Percentiles rank a stretch among this genome's conserved stretches.
Evolutionary conservation across 2,888 invertebrate species (phyloP).

Genomic region (Oegoconia quadripuncta): DNA sequence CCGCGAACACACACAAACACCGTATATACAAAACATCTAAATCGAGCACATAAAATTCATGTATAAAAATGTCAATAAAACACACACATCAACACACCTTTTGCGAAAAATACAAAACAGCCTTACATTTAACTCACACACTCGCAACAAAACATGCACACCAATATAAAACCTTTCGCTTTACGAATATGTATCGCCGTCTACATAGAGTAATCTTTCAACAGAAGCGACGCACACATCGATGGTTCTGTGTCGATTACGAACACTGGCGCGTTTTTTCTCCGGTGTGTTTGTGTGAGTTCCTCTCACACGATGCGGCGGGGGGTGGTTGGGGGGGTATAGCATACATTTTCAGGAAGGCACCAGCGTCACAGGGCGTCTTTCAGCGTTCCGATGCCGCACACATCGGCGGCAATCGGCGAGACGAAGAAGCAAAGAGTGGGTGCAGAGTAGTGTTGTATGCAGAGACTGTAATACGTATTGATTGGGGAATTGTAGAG

Average conservation of each 20-base stretch:
- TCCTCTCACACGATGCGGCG: constrained; percentile 25
- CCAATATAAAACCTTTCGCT: constrained; percentile 43
- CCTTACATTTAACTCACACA: constrained; percentile 26
- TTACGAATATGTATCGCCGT: constrained; percentile 53
- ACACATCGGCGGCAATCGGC: constrained; percentile 75
- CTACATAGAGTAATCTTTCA: constrained; percentile 68
- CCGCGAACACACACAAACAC: constrained; percentile 52
- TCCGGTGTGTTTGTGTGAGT: constrained; percentile 41
- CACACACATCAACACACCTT: constrained; percentile 37
- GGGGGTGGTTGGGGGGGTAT: constrained; percentile 35
- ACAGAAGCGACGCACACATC: constrained; percentile 38
- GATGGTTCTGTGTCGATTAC: constrained; percentile 36
- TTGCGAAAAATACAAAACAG: constrained; percentile 38
- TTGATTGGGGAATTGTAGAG: too few relatives aligned
- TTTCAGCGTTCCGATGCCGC: constrained; percentile 75
- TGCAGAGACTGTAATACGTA: constrained; percentile 16
- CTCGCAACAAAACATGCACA: constrained; percentile 32
- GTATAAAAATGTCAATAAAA: constrained; percentile 77
- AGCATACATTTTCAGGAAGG: constrained; percentile 76
- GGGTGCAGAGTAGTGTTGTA: constrained; percentile 36
- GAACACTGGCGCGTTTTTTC: constrained; percentile 57
- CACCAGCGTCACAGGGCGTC: constrained; percentile 72
- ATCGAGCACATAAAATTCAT: constrained; percentile 71
- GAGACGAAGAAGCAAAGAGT: constrained; percentile 75
- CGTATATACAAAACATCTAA: constrained; percentile 54